phyloP scores from a whole-genome alignment of 2,888 invertebrate genomes.

The Drosophila stalkeri region DNA sequence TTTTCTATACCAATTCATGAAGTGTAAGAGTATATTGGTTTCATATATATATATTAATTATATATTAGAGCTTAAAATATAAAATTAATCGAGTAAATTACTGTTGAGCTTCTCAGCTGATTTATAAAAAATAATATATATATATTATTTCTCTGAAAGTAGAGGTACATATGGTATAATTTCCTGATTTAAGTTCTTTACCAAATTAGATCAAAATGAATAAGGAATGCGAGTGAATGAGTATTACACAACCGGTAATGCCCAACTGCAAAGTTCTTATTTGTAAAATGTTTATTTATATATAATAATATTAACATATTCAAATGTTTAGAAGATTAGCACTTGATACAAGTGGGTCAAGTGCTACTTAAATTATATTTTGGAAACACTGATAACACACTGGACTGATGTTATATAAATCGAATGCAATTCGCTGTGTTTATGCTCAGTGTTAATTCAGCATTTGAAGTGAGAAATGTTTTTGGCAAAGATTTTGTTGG shows the following conservation, averaged over 20 bases:
- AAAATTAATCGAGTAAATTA: no score
- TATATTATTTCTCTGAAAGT: no score
- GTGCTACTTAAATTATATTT: neutral
- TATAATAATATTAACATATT: neutral
- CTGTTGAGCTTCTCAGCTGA: no score
- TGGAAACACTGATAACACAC: conserved; percentile 1
- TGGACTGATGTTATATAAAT: conserved; percentile 6
- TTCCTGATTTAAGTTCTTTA: no score
- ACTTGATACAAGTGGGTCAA: conserved; percentile 9
- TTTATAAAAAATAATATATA: no score
- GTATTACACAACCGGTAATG: neutral
- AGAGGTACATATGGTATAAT: no score
- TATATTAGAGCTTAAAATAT: no score
- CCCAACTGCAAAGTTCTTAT: neutral
- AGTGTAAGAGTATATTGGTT: neutral
- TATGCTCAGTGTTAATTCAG: neutral
- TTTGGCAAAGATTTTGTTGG: conserved; percentile 34
- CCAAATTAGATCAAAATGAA: no score
- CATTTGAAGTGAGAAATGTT: conserved; percentile 18
- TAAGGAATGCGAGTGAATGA: neutral
- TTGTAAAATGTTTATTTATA: neutral
- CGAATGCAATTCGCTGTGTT: neutral
- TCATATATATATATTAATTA: no score
- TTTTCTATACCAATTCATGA: no score
- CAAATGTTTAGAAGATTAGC: neutral